Conservation (phyloP, 2,113 vertebrate species). For the Alouatta palliata region DNA sequence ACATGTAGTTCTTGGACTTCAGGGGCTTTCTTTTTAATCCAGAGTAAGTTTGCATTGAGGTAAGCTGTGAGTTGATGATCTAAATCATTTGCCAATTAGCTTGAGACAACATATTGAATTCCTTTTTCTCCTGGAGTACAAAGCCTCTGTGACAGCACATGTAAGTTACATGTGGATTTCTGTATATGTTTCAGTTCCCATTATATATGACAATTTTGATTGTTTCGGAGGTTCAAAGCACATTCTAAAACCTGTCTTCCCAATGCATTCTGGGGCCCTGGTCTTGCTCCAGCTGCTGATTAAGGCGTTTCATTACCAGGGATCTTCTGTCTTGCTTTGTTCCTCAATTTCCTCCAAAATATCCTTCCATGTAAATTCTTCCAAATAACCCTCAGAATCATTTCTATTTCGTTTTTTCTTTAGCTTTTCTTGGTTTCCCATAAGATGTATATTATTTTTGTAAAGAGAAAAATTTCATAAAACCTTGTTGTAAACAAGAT, state of each 20-base stretch:
- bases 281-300: accelerated
- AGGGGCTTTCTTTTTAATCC: accelerated
- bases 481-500: not conserved
- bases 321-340: not conserved
- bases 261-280: accelerated
- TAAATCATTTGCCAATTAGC: accelerated
- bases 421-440: not conserved
- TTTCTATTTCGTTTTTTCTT: not conserved
- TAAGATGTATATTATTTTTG: not conserved
- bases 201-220: not conserved
- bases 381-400: not conserved
- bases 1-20: accelerated
- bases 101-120: accelerated
- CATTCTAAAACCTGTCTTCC: accelerated
- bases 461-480: constrained; percentile 17
- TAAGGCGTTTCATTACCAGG: accelerated
- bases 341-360: not conserved
- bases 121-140: accelerated
- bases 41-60: accelerated
- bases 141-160: accelerated
- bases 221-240: accelerated
- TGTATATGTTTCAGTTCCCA: accelerated
- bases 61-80: accelerated
- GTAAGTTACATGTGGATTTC: accelerated
- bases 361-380: not conserved